phyloP scores from a whole-genome alignment of 2,797 vertebrate genomes.

The Hoplostethus atlanticus region DNA sequence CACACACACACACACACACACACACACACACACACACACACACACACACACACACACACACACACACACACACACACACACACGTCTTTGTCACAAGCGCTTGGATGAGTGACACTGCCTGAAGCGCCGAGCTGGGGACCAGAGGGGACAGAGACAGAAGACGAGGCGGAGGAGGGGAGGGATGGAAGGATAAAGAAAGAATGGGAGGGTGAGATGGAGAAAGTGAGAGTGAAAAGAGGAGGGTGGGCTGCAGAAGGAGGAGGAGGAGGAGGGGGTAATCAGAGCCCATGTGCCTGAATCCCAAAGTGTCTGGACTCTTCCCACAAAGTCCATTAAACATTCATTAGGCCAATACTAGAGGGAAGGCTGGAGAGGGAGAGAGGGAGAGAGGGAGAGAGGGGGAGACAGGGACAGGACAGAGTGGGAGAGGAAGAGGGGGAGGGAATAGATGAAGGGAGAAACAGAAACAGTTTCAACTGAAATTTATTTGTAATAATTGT shows the following conservation, averaged over 20 bases:
- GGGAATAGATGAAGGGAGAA: neutral
- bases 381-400: constrained; percentile 37
- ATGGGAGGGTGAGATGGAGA: constrained; percentile 51
- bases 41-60: no score
- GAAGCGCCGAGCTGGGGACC: constrained; percentile 40
- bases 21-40: constrained; percentile 15
- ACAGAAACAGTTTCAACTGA: neutral
- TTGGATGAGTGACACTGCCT: constrained; percentile 64
- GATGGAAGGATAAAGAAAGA: constrained; percentile 50
- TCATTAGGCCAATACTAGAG: constrained; percentile 68
- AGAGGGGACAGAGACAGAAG: constrained; percentile 65
- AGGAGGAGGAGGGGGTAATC: constrained; percentile 54
- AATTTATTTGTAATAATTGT: no score
- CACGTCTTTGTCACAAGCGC: constrained; percentile 63
- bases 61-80: neutral
- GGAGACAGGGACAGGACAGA: constrained; percentile 31
- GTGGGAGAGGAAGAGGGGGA: neutral
- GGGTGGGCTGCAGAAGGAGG: constrained; percentile 36
- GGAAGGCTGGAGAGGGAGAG: constrained; percentile 41
- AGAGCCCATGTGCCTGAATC: constrained; percentile 71
- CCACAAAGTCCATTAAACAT: constrained; percentile 82
- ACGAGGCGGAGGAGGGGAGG: constrained; percentile 50
- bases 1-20: no score
- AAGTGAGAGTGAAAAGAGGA: constrained; percentile 49
- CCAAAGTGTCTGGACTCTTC: constrained; percentile 79